These are phyloP conservation scores for Coregonus sp. DNA, from an alignment of 2,797 vertebrate species.

Conservation along the genomic window DNA sequence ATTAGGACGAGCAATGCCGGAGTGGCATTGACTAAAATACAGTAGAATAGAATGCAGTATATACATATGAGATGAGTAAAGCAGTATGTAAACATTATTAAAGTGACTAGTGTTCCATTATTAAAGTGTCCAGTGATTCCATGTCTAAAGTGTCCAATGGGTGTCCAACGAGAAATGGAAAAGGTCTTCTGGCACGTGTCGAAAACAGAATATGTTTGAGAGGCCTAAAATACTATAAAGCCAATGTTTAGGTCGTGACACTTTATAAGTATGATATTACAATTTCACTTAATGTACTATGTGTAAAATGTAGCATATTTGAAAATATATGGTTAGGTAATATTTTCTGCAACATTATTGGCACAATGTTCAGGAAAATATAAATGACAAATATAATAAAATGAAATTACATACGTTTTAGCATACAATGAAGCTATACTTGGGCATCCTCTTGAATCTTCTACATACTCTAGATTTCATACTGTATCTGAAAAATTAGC, in stretches of 20 bases:
- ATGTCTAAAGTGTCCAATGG: neutral
- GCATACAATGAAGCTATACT: neutral
- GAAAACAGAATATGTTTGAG: slow-evolving; percentile 73
- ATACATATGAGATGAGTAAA: no score
- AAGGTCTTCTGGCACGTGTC: slow-evolving; percentile 72
- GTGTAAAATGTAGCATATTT: neutral
- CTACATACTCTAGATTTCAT: neutral
- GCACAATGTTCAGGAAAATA: no score
- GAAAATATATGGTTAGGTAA: neutral
- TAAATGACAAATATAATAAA: no score
- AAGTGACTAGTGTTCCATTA: no score
- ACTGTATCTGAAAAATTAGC: neutral
- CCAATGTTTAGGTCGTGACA: slow-evolving; percentile 34
- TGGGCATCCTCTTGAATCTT: neutral
- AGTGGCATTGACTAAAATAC: no score
- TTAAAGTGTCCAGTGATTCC: no score
- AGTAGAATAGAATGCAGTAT: no score
- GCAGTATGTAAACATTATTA: no score
- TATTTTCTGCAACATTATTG: no score
- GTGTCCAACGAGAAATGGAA: slow-evolving; percentile 50
- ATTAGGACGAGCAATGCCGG: no score
- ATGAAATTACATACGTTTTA: neutral
- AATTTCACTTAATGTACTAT: neutral
- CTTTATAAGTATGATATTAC: neutral
- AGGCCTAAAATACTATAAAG: slow-evolving; percentile 76